Evolutionary conservation across 2,797 vertebrate species (phyloP), one percentile per base, ranked within the genome.

Genomic region (Martes flavigula): DNA sequence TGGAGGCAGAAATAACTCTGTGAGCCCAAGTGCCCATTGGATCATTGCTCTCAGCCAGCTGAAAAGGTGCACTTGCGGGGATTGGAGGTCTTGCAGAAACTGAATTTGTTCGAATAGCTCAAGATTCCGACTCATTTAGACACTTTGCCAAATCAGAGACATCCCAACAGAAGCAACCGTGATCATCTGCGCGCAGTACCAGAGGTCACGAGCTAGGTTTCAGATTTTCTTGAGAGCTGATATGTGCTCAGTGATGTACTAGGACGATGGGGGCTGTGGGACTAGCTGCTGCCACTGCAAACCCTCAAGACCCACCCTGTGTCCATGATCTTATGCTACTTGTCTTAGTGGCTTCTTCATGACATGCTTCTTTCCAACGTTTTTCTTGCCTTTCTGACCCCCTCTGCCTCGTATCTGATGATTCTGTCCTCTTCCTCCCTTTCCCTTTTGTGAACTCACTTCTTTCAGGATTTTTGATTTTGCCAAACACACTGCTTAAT

Each of bases 1-100:
- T 97, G 51, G 81, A 96, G 70, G 64, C 78, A 90, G 79, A 97
- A 97, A 56, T 91, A 90, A 78, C 70, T 91, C 48, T 23, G 40
- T 83, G 79, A 90, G n/a, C 38, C 62, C 86, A 85, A 56, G 40
- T 82, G 40, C 77, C 60, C 79, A 90, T 6, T 73, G 79, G 75
- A 64, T 90, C 83, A 25, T 8, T 68, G 30, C 70, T 91, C 58
- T 95, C 73, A 84, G 32, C 25, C 77, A 94, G 81, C 58, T 23
- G 60, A 51, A 78, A 91, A 91, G 46, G 60, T 85, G 2, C 15
- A 85, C 25, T 68, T 87, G 35, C 58, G 40, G 11, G 77, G 43
- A 96, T 2, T 38, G 21, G 75, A 92, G 58, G 38, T 73, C 91
- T 82, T 56, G 25, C 62, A 73, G 46, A 91, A 78, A 32, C 25